Evolutionary conservation across 2,113 vertebrate species (phyloP), one percentile per base, ranked within the genome.

Genomic region (Chunga burmeisteri): DNA sequence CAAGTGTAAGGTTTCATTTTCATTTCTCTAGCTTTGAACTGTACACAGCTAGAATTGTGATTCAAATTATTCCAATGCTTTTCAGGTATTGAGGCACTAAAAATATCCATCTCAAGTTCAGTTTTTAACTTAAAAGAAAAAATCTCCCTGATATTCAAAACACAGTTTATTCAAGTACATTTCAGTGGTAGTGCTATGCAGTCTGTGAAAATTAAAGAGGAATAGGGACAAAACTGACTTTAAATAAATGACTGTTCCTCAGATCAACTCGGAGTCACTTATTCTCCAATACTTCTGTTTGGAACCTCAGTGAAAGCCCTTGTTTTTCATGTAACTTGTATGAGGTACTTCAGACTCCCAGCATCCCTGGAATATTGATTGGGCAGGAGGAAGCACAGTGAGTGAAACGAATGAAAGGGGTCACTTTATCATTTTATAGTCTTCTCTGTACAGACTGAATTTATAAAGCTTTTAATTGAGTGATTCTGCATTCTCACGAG

Each of bases 1-100:
- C 30, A 70, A 68, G 49, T 93, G 68, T 94, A 92, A 91, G 38
- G 11, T 91, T 97, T 96, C 1, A 1, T 94, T 95, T 97, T 90
- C 9, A n/a, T 90, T 90, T 95, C 36, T 96, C 29, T 91, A 81
- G 47, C 77, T 96, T 97, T 93, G 75, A 96, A 78, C 66, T 56
- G 53, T 52, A 66, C 14, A 23, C 83, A 90, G 83, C 74, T 87
- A 92, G 89, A 93, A 77, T 78, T 96, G 86, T 86, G 71, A 84
- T 84, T 94, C 86, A 92, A 87, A 77, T 84, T 66, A 96, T 81
- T 75, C 63, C 32, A 93, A 50, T 84, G 66, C 73, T 88, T 89
- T 70, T 94, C 88, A 93, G 68, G 21, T 72, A 78, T 82, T 38
- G 38, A 38, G 38, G 38, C 38, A 77, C 29, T 79, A 72, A 93